Percentiles rank a stretch among this genome's conserved stretches.
Evolutionary conservation across 2,888 invertebrate species (phyloP).

Genomic region (Priapulus caudatus): DNA sequence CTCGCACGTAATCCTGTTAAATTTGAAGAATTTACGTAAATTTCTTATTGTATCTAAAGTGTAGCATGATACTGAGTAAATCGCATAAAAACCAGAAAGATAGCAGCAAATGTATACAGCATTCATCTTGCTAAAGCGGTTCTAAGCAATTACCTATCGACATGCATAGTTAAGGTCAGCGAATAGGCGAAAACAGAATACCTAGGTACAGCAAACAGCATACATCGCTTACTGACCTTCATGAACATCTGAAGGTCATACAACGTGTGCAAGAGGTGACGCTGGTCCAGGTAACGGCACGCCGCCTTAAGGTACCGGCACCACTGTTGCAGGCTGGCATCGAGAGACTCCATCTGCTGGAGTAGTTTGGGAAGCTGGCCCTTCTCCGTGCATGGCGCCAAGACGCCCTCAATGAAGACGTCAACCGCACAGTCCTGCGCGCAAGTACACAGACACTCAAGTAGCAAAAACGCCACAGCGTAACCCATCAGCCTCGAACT

Average conservation of each 20-base stretch:
- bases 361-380: neutral
- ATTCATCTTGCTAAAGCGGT: too few relatives aligned
- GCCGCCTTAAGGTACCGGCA: neutral
- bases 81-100: too few relatives aligned
- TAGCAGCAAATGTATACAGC: too few relatives aligned
- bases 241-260: slow-evolving; percentile 1
- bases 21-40: neutral
- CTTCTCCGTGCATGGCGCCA: neutral
- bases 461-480: too few relatives aligned
- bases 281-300: neutral
- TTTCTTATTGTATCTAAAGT: neutral
- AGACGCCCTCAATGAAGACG: neutral
- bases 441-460: too few relatives aligned
- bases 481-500: too few relatives aligned
- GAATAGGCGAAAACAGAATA: too few relatives aligned
- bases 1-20: slow-evolving; percentile 36
- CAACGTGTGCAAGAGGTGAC: neutral
- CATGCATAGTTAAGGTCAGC: too few relatives aligned
- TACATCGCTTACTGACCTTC: too few relatives aligned
- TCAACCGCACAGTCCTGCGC: neutral
- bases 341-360: neutral
- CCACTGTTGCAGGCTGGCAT: neutral
- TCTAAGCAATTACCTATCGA: too few relatives aligned
- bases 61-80: too few relatives aligned
- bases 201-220: too few relatives aligned